These are phyloP conservation scores for Drosophila santomea DNA, from an alignment of 1,140 invertebrate species.

Conservation along the genomic window DNA sequence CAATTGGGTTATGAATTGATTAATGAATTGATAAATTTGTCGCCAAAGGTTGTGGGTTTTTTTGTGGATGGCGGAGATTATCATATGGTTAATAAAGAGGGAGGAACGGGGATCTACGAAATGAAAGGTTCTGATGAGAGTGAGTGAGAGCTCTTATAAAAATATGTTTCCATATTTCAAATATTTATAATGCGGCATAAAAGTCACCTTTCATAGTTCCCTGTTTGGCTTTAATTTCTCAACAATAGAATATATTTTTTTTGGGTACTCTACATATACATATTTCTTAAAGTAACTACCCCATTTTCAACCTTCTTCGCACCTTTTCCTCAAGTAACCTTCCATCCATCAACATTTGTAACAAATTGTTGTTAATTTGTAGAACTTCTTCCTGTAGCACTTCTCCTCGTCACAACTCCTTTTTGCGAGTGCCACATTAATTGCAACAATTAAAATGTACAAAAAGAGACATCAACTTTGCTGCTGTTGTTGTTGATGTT, in stretches of 20 bases:
- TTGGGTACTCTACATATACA: too few species aligned
- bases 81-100: conserved; percentile 28
- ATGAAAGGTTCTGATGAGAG: neutral
- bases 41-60: conserved; percentile 12
- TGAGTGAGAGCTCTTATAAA: neutral
- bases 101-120: neutral
- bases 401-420: conserved; percentile 10
- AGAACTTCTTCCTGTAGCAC: conserved; percentile 28
- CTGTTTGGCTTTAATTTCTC: too few species aligned
- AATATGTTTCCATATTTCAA: too few species aligned
- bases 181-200: too few species aligned
- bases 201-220: too few species aligned
- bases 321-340: neutral
- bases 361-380: conserved; percentile 50
- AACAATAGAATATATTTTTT: too few species aligned
- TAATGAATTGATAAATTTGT: conserved; percentile 55
- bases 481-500: neutral
- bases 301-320: neutral
- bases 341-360: conserved; percentile 32
- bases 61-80: conserved; percentile 2
- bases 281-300: too few species aligned
- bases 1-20: conserved; percentile 53
- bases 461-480: conserved; percentile 65
- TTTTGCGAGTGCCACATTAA: conserved; percentile 47
- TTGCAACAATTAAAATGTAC: conserved; percentile 75